Base-by-base conservation (phyloP, 2,113 vertebrate species). In the Nothoprocta pentlandii region DNA sequence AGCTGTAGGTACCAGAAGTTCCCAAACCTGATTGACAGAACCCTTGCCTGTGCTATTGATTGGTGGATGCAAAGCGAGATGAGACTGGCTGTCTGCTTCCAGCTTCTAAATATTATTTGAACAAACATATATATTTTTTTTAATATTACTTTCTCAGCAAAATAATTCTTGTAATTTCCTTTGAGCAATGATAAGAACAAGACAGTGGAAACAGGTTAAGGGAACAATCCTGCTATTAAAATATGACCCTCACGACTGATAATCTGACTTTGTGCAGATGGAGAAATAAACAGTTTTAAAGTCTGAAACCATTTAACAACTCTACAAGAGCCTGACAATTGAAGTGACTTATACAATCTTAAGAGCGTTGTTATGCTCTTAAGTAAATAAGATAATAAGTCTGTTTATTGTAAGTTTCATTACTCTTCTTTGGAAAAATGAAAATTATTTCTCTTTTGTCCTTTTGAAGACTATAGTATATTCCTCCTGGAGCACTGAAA, bases 111-210 rank as follows among this genome's bases (percentile, higher is more conserved):
- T 53, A 64, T 80, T 86, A 94, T 90, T 92, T 86, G 75, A 92
- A 25, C 20, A 84, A 84, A 59, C 30, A 82, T 70, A 87, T 85
- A 91, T 77, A 53, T 53, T 26, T 91, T 10, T 83, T 87, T 93
- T 91, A 83, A 90, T 92, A 92, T 90, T 91, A 63, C 12, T 75
- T 94, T 89, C 20, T n/a, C 46, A 83, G 32, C 8, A 75, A 95
- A 94, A 32, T 78, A 95, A 67, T 59, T 88, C 32, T 66, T 87
- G 51, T 85, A 75, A 92, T 95, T 94, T 96, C 87, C 92, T 90
- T 80, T 61, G 83, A 69, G 62, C 34, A 53, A 9, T 1, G 79
- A 88, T 91, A 90, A 94, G 76, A 91, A 39, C 42, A 67, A 53
- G 39, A 53, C 11, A 68, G 47, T 61, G 39, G 36, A 71, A 12